phyloP scores from a whole-genome alignment of 2,888 invertebrate species.

The Leptinotarsa peninsularis region DNA sequence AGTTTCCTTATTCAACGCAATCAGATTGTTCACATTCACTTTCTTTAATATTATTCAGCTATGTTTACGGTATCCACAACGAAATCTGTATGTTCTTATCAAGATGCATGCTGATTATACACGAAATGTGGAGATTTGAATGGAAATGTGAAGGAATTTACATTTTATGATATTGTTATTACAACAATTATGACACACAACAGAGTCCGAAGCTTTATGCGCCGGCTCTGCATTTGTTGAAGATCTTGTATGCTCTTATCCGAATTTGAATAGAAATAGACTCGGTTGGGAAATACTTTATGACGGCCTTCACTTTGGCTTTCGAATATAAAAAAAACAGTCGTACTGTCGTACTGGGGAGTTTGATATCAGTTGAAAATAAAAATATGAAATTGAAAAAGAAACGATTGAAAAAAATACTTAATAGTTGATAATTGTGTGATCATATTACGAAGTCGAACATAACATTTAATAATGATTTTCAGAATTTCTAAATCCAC shows the following conservation, averaged over 20 bases:
- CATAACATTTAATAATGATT: too few relatives aligned
- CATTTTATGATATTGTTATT: slow-evolving; percentile 50
- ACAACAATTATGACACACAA: slow-evolving; percentile 42
- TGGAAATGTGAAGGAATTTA: slow-evolving; percentile 46
- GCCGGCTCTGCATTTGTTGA: slow-evolving; percentile 15
- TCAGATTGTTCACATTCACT: slow-evolving; percentile 4
- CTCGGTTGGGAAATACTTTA: slow-evolving; percentile 15
- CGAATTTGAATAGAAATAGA: slow-evolving; percentile 21
- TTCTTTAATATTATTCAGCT: slow-evolving; percentile 9
- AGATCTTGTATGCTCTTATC: slow-evolving; percentile 7
- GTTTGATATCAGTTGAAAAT: neutral
- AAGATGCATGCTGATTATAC: slow-evolving; percentile 39
- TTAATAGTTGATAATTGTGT: too few relatives aligned
- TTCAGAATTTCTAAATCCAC: too few relatives aligned
- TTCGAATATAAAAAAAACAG: neutral
- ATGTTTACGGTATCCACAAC: slow-evolving; percentile 10
- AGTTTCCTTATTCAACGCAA: neutral
- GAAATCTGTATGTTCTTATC: slow-evolving; percentile 5
- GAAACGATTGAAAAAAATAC: too few relatives aligned
- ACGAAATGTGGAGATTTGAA: slow-evolving; percentile 38
- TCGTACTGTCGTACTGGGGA: neutral
- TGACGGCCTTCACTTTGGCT: slow-evolving; percentile 2
- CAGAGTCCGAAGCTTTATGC: slow-evolving; percentile 7
- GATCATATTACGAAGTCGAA: too few relatives aligned
- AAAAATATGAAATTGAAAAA: neutral